Percentiles rank a stretch among this genome's conserved stretches.
Conservation (phyloP, 2,113 vertebrate genomes). For the Xenus cinereus region DNA sequence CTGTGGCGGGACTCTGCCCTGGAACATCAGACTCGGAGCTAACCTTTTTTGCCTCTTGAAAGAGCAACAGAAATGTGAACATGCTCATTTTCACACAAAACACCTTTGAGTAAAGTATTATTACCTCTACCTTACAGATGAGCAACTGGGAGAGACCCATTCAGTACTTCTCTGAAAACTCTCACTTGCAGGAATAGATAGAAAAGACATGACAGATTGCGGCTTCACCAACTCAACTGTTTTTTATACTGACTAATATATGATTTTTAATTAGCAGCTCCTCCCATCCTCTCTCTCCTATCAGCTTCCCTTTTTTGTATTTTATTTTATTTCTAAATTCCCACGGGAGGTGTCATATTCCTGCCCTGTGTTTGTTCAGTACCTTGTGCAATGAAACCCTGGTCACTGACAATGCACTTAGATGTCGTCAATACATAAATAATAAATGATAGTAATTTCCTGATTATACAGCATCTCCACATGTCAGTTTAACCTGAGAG, state of each 20-base stretch:
- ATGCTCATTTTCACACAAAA: not conserved
- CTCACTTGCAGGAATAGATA: not conserved
- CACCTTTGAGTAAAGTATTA: not conserved
- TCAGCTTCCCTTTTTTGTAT: not conserved
- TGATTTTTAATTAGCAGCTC: not conserved
- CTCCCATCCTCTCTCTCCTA: not conserved
- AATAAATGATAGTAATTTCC: not conserved
- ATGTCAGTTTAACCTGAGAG: not conserved
- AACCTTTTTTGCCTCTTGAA: not conserved
- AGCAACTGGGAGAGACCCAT: not conserved
- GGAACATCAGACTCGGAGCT: fast-evolving
- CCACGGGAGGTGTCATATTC: not conserved
- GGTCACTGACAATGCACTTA: not conserved
- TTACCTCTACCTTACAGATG: not conserved
- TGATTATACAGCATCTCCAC: not conserved
- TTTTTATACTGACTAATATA: not conserved
- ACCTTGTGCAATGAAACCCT: not conserved
- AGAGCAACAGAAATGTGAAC: not conserved
- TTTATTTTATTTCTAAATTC: not conserved
- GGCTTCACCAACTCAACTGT: not conserved
- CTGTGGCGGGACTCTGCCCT: fast-evolving
- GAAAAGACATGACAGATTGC: not conserved
- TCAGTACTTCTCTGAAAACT: not conserved
- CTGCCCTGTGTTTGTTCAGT: not conserved
- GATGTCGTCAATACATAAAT: not conserved